Base-by-base conservation (phyloP, 2,797 vertebrate species). In the Acanthornis magna region DNA sequence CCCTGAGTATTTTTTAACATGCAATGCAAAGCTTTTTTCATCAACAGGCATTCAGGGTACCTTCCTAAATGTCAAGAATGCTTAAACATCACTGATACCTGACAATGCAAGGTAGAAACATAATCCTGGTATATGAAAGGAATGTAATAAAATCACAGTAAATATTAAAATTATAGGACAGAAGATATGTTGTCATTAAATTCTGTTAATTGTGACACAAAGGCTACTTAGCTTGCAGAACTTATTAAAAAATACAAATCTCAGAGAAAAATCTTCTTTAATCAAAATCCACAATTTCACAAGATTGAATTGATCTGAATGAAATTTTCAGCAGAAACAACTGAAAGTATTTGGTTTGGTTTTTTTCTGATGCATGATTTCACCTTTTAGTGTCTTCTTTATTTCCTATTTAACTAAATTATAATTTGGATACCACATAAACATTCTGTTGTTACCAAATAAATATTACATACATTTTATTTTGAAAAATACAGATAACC, bases 21-120 rank as follows among this genome's bases (percentile, higher is more conserved):
- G 13, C 29, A 85, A 61, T 84, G 25, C 22, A 88, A 88, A 85
- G 54, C 23, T 58, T 87, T 91, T 89, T 88, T 75, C 91, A 74
- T 76, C 67, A 96, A 86, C 48, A 88, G 55, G 47, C 60, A 55
- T 88, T 74, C 63, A 76, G 22, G 18, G 13, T 34, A 91, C 48
- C 53, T 85, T 90, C 72, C 81, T 45, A 91, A 88, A 88, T 66
- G 60, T 83, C 84, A 89, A 75, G 43, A 97, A 89, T 43, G 10
- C 11, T 89, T 86, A 94, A 95, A 47, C 23, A 63, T 74, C 36
- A 58, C 30, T 32, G 34, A 71, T 73, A 81, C 34, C 73, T 94
- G 58, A 90, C 72, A 92, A 83, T 43, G 66, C 29, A 65, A 75
- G 30, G 40, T 36, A 71, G 85, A 68, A 90, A 81, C 45, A 4